Percentiles rank a stretch among this genome's conserved stretches.
These are phyloP conservation scores for Petrocephalus sullivani DNA, from an alignment of 2,797 vertebrate species.

Conservation along the genomic window DNA sequence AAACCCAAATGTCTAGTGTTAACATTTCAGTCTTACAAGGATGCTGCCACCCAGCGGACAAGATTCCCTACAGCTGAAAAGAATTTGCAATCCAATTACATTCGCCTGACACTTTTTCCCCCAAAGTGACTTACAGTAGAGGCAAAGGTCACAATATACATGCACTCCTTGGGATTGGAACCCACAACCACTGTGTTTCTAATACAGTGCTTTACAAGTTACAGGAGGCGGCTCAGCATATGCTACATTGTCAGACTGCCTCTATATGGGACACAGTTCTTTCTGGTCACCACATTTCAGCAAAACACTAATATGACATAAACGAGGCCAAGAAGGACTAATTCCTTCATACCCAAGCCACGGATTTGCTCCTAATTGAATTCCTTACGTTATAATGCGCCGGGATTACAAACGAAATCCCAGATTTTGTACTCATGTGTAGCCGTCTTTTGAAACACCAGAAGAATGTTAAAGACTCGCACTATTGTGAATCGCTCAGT, in stretches of 20 bases:
- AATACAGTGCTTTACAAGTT: not conserved
- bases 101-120: not conserved
- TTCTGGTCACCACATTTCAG: not conserved
- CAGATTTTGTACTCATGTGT: slow-evolving; percentile 32
- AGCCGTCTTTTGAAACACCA: slow-evolving; percentile 27
- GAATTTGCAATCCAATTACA: not conserved
- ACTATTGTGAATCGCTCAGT: not conserved
- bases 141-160: not conserved
- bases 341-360: slow-evolving; percentile 14
- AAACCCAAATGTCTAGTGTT: slow-evolving; percentile 1
- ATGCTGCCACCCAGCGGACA: not conserved
- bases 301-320: slow-evolving; percentile 20
- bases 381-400: slow-evolving; percentile 18
- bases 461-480: not conserved
- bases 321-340: slow-evolving; percentile 27
- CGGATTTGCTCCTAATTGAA: slow-evolving; percentile 32
- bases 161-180: not conserved
- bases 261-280: not conserved
- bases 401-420: slow-evolving; percentile 31
- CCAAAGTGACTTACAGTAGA: not conserved
- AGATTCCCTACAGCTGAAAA: not conserved
- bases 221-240: not conserved
- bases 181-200: not conserved
- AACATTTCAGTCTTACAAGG: not conserved
- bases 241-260: not conserved